phyloP scores from a whole-genome alignment of 2,113 vertebrate genomes.

The Indicator maculatus region DNA sequence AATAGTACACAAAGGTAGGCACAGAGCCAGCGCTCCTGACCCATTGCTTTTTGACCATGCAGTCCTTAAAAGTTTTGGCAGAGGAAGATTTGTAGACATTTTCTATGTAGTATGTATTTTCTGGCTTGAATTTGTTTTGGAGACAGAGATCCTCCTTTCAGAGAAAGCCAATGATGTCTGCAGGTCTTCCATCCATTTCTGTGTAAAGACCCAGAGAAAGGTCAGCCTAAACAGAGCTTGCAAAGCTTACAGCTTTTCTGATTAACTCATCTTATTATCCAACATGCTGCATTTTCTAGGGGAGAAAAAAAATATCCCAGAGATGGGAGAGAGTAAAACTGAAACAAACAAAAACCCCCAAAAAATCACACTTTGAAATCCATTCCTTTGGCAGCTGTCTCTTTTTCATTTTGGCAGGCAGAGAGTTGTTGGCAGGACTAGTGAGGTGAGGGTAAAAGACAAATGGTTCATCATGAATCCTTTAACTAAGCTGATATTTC shows the following conservation, averaged over 20 bases:
- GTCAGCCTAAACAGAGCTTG: not conserved
- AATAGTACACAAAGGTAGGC: not conserved
- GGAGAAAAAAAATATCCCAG: not conserved
- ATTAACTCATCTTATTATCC: constrained; percentile 23
- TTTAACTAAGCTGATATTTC: constrained; percentile 75
- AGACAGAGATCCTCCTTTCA: not conserved
- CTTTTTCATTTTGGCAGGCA: constrained; percentile 57
- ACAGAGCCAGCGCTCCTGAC: not conserved
- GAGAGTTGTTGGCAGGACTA: constrained; percentile 59
- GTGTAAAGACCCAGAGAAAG: not conserved
- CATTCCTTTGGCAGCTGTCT: constrained; percentile 58
- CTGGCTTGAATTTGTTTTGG: not conserved
- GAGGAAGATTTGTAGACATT: not conserved
- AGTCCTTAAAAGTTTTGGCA: not conserved
- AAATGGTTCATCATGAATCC: constrained; percentile 69
- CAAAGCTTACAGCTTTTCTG: constrained; percentile 27
- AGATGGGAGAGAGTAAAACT: not conserved
- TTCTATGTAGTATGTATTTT: not conserved
- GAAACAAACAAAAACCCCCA: constrained; percentile 5
- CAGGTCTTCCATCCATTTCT: not conserved
- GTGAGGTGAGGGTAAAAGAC: constrained; percentile 70
- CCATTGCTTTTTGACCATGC: not conserved
- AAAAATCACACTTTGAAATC: constrained; percentile 44
- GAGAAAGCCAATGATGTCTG: not conserved
- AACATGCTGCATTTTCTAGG: not conserved